These are phyloP conservation scores for Lepidochitona cinerea DNA, from an alignment of 2,888 invertebrate genomes.

Conservation along the genomic window DNA sequence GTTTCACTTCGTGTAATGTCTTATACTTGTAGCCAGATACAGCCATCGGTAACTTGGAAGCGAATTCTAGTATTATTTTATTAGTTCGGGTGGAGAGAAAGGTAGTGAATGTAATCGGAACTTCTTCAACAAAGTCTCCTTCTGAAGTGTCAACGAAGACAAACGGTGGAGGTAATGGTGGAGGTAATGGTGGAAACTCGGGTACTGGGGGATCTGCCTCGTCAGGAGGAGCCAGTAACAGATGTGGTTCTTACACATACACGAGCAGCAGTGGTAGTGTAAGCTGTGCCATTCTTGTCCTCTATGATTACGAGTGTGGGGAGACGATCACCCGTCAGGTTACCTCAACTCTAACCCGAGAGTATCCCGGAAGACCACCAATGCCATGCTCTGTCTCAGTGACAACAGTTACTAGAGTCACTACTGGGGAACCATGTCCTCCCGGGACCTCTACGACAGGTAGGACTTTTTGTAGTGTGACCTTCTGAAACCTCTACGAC, in stretches of 20 bases:
- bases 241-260: neutral
- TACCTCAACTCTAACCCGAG: conserved; percentile 15
- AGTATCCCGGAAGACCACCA: conserved; percentile 28
- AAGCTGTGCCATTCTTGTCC: conserved; percentile 22
- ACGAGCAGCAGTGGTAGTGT: neutral
- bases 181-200: too few relatives aligned
- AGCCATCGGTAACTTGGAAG: conserved; percentile 27
- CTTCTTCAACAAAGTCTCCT: neutral
- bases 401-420: too few relatives aligned
- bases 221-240: neutral
- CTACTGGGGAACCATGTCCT: too few relatives aligned
- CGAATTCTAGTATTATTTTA: conserved; percentile 31
- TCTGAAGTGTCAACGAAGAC: neutral
- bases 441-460: too few relatives aligned
- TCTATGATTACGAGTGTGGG: conserved; percentile 31
- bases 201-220: neutral
- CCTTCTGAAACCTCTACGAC: too few relatives aligned
- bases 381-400: too few relatives aligned
- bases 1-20: too few relatives aligned
- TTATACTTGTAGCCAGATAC: too few relatives aligned
- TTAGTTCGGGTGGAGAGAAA: conserved; percentile 29
- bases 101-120: conserved; percentile 17
- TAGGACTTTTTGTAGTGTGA: too few relatives aligned
- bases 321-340: conserved; percentile 9
- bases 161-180: too few relatives aligned